Percentiles rank a stretch among this genome's conserved stretches.
Evolutionary conservation across 2,888 invertebrate genomes (phyloP).

Genomic region (Spilosoma lubricipeda): DNA sequence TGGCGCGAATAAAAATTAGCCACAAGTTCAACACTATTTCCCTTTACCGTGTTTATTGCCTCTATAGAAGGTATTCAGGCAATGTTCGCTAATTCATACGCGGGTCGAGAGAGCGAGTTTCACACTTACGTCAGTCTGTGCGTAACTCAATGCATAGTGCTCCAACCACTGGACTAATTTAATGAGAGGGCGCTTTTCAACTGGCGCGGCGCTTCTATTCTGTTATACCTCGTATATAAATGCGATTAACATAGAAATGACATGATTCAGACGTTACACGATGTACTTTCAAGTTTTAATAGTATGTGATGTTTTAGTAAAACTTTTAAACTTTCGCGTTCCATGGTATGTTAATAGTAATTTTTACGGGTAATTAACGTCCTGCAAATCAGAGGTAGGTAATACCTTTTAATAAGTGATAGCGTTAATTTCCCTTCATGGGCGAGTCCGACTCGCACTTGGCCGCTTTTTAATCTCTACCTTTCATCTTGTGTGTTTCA

Average conservation of each 20-base stretch:
- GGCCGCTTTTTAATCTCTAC: no score
- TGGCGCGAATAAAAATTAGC: constrained; percentile 62
- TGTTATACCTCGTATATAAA: constrained; percentile 55
- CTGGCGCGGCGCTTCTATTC: constrained; percentile 47
- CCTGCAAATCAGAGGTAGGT: no score
- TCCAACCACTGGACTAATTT: constrained; percentile 84
- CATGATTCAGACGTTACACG: constrained; percentile 59
- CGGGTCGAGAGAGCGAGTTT: constrained; percentile 78
- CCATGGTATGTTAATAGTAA: no score
- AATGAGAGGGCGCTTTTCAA: constrained; percentile 80
- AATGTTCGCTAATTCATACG: constrained; percentile 63
- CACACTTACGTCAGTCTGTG: constrained; percentile 80
- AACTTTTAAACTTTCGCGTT: not conserved
- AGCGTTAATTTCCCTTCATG: no score
- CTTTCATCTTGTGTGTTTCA: no score
- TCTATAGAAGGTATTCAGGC: constrained; percentile 78
- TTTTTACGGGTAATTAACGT: no score
- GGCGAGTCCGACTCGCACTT: no score
- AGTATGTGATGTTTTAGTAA: constrained; percentile 29
- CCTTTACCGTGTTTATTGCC: constrained; percentile 72
- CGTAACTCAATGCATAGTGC: constrained; percentile 77
- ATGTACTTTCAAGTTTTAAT: constrained; percentile 42
- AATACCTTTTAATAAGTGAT: no score
- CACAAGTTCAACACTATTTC: constrained; percentile 55
- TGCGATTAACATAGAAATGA: constrained; percentile 61